phyloP scores from a whole-genome alignment of 64 coral and sea anemone species.

The Cladopsammia gracilis region DNA sequence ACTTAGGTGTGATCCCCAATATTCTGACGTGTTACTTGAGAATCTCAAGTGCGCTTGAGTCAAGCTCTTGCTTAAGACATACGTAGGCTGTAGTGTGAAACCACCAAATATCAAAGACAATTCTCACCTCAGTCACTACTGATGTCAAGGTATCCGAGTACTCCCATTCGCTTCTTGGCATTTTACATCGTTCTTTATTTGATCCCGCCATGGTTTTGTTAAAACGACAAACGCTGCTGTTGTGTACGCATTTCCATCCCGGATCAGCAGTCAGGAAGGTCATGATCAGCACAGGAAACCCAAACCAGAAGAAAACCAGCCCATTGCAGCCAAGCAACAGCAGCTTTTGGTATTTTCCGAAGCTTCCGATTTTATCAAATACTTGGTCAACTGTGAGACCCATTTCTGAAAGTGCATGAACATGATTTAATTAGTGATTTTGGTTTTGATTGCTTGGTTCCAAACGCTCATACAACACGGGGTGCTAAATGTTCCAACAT shows the following conservation, averaged over 20 bases:
- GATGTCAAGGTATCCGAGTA: conserved; percentile 22
- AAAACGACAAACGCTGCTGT: conserved; percentile 42
- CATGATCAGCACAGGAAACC: conserved; percentile 8
- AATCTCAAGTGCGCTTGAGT: too few relatives aligned
- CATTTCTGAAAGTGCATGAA: not conserved
- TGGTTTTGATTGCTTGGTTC: too few relatives aligned
- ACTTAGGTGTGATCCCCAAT: too few relatives aligned
- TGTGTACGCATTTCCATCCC: conserved; percentile 13
- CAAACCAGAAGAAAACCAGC: not conserved
- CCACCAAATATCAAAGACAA: too few relatives aligned
- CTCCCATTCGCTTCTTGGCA: conserved; percentile 64
- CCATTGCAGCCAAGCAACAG: not conserved
- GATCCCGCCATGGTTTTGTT: not conserved
- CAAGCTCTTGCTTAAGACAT: too few relatives aligned
- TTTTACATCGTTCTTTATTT: conserved; percentile 62
- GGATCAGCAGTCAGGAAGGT: conserved; percentile 12
- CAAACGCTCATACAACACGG: too few relatives aligned
- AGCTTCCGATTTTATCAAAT: conserved; percentile 65
- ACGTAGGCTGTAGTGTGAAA: too few relatives aligned
- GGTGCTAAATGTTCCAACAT: too few relatives aligned
- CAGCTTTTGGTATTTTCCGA: not conserved
- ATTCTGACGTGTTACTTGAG: too few relatives aligned
- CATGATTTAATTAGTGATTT: too few relatives aligned
- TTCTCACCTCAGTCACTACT: conserved; percentile 12
- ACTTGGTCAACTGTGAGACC: conserved; percentile 38